Base-by-base conservation (phyloP, 2,797 vertebrate species). In the Amblyopsis hoosieri region DNA sequence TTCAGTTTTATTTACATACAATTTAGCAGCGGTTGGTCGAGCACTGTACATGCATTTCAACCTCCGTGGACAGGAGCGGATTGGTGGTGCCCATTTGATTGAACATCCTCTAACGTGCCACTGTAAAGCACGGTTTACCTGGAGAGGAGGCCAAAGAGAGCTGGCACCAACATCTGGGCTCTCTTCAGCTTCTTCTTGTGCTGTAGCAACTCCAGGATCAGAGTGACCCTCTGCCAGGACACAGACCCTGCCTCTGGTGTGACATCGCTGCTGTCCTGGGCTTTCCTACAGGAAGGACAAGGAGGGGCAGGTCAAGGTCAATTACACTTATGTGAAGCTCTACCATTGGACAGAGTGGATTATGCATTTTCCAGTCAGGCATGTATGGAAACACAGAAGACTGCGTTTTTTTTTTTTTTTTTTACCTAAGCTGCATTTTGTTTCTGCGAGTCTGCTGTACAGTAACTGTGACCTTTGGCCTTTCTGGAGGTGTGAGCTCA, bases 171-270 rank as follows among this genome's bases (percentile, higher is more conserved):
- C 0, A 66, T 69, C 82, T 98, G 93, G 0, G 94, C 91, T 23
- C 72, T 89, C 78, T 78, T 94, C 45, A 99, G 91, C 73, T 99
- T 99, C 91, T 99, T 99, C 88, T 99, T 99, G 84, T 97, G 94
- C 74, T 99, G 97, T 66, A 99, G 89, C 57, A 99, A 86, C 84
- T 99, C 97, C 80, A 99, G 88, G 83, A 98, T 94, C 62, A 97
- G 90, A 0, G 95, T 95, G 60, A 94, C 93, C 53, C 96, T 92
- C 62, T 86, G 90, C 97, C 97, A 99, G 46, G 87, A 84, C 57
- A 94, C 85, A 2, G 69, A 85, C 50, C 73, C 76, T 9, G 79
- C 84, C 60, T 90, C 92, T 42, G 86, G 76, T 29, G 61, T 47
- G 1, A 50, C 54, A 0, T 80, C 86, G 1, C 69, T 45, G 51